Conservation (phyloP, 2,797 vertebrate genomes). For the Leontocebus nigricollis region DNA sequence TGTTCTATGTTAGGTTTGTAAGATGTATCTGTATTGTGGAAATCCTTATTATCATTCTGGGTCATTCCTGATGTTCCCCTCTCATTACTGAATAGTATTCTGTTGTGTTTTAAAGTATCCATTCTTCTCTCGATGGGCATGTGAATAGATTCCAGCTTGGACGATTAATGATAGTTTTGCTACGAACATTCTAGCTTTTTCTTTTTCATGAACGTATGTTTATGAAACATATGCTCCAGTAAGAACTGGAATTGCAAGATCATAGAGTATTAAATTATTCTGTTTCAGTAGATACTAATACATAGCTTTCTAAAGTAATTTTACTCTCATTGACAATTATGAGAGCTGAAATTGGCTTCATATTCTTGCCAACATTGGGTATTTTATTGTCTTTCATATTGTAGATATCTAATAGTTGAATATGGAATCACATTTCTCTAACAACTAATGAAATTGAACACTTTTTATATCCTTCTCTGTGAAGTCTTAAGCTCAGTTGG, state of each 20-base stretch:
- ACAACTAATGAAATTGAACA: not conserved
- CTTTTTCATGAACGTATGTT: not conserved
- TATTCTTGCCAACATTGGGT: not conserved
- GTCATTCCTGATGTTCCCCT: not conserved
- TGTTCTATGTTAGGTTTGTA: not conserved
- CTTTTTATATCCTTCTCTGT: not conserved
- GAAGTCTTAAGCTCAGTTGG: not conserved
- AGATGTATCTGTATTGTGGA: not conserved
- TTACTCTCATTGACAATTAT: not conserved
- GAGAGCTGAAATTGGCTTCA: not conserved
- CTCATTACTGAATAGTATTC: not conserved
- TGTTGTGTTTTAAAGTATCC: not conserved
- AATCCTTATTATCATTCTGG: not conserved
- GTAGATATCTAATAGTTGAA: not conserved
- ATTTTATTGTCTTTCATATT: constrained; percentile 6
- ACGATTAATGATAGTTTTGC: not conserved
- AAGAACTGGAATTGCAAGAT: not conserved
- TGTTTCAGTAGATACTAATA: not conserved
- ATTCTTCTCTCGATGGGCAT: not conserved
- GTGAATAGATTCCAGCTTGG: not conserved
- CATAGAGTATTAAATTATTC: not conserved
- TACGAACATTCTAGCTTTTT: not conserved
- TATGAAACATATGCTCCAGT: too few relatives aligned
- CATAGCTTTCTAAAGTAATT: not conserved
- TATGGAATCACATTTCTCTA: not conserved